Conservation (phyloP, 2,888 invertebrate species). For the Platycheirus rosarum region DNA sequence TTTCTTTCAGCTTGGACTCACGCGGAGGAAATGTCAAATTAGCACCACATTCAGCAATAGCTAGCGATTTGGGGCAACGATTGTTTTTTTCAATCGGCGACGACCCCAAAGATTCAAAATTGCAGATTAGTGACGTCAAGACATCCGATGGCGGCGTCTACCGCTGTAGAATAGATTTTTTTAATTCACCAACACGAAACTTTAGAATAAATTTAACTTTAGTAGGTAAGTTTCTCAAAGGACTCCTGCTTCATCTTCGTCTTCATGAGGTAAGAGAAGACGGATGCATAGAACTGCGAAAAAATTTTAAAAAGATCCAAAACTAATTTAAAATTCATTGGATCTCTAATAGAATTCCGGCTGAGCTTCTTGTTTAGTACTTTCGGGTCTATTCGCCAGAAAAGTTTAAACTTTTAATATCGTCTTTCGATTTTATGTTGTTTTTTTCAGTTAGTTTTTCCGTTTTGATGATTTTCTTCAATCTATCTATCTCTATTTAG, state of each 20-base stretch:
- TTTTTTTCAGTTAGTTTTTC: slow-evolving; percentile 5
- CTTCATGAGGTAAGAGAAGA: slow-evolving; percentile 21
- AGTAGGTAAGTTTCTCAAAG: slow-evolving; percentile 87
- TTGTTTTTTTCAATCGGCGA: slow-evolving; percentile 89
- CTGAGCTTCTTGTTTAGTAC: slow-evolving; percentile 65
- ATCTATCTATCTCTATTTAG: slow-evolving; percentile 82
- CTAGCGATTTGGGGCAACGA: slow-evolving; percentile 89
- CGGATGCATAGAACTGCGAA: slow-evolving; percentile 13
- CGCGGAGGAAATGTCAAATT: slow-evolving; percentile 87
- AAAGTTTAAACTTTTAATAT: slow-evolving; percentile 70
- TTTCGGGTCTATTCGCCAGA: slow-evolving; percentile 37
- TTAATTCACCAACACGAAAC: slow-evolving; percentile 94
- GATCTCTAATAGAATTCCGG: slow-evolving; percentile 64
- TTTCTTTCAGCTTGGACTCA: slow-evolving; percentile 87
- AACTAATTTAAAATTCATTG: slow-evolving; percentile 72
- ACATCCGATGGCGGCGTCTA: slow-evolving; percentile 91
- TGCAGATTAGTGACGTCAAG: slow-evolving; percentile 89
- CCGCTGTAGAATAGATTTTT: slow-evolving; percentile 94
- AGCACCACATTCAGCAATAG: slow-evolving; percentile 90
- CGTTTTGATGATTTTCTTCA: slow-evolving; percentile 21
- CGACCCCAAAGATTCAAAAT: slow-evolving; percentile 88
- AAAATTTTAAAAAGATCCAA: slow-evolving; percentile 55
- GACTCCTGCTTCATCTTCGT: slow-evolving; percentile 8
- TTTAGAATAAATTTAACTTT: slow-evolving; percentile 93
- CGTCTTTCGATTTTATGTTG: slow-evolving; percentile 53